Conservation (phyloP, 2,797 vertebrate species). For the Neopelma chrysocephalum region DNA sequence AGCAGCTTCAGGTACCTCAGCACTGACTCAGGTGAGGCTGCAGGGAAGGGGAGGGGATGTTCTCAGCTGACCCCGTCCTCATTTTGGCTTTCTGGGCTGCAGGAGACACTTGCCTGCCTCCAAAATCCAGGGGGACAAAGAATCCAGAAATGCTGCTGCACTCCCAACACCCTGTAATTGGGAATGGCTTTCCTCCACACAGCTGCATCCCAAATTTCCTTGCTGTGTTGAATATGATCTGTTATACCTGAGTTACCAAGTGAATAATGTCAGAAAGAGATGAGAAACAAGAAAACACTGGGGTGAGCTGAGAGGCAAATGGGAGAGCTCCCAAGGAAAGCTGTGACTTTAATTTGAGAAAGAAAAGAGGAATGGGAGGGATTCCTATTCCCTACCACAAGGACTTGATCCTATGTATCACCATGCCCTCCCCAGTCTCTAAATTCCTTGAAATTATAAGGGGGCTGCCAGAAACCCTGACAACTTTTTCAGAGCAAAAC, state of each 20-base stretch:
- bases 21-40: too few species aligned
- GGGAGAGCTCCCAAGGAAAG: neutral
- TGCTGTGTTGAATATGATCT: too few species aligned
- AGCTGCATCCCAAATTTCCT: too few species aligned
- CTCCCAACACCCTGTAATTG: too few species aligned
- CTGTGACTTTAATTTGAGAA: neutral
- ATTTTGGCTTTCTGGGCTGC: too few species aligned
- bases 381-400: neutral
- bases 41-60: too few species aligned
- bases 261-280: neutral
- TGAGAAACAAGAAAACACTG: neutral
- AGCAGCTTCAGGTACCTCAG: too few species aligned
- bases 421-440: neutral
- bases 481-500: neutral
- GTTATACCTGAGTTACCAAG: neutral
- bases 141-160: too few species aligned
- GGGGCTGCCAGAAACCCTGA: neutral
- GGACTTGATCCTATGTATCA: neutral
- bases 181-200: too few species aligned
- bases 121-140: too few species aligned
- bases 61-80: too few species aligned
- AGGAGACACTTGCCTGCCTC: too few species aligned
- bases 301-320: neutral
- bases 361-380: neutral
- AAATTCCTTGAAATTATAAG: neutral